Percentiles rank a stretch among this genome's conserved stretches.
phyloP scores from a whole-genome alignment of 2,888 invertebrate genomes.

The Neria commutata region DNA sequence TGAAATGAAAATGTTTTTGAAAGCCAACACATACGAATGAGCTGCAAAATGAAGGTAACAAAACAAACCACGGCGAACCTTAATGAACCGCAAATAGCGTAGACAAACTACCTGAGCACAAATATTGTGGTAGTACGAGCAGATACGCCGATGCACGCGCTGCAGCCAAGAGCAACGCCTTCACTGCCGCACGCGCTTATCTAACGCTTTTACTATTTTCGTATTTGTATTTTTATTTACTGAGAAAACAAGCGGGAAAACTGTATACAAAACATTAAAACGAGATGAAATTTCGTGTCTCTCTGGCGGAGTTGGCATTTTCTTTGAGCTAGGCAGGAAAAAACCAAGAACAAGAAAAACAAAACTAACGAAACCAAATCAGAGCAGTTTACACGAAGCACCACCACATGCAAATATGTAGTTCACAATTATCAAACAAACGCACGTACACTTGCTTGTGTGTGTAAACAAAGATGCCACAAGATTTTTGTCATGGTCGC shows the following conservation, averaged over 20 bases:
- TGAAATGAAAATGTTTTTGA: background rate
- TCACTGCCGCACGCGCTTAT: background rate
- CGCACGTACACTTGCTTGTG: no score
- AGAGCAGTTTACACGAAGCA: constrained; percentile 11
- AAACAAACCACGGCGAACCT: background rate
- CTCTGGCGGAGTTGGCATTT: background rate
- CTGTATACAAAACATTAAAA: background rate
- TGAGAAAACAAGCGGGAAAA: constrained; percentile 37
- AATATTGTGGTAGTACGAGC: no score
- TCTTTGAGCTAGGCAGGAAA: no score
- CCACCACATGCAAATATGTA: constrained; percentile 10
- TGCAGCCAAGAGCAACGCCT: background rate
- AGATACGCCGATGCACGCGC: background rate
- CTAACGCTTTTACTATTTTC: background rate
- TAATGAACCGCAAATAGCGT: background rate
- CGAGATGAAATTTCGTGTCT: background rate
- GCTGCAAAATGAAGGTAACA: background rate
- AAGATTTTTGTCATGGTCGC: constrained; percentile 13
- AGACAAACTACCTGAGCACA: constrained; percentile 6
- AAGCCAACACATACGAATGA: background rate
- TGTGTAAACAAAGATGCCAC: no score
- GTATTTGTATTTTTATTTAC: constrained; percentile 32
- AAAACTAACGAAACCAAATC: constrained; percentile 15
- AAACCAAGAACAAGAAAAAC: background rate
- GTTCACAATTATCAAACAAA: constrained; percentile 3